Conservation (phyloP, 1,140 invertebrate genomes). For the Pachyrhynchus sulphureomaculatus region DNA sequence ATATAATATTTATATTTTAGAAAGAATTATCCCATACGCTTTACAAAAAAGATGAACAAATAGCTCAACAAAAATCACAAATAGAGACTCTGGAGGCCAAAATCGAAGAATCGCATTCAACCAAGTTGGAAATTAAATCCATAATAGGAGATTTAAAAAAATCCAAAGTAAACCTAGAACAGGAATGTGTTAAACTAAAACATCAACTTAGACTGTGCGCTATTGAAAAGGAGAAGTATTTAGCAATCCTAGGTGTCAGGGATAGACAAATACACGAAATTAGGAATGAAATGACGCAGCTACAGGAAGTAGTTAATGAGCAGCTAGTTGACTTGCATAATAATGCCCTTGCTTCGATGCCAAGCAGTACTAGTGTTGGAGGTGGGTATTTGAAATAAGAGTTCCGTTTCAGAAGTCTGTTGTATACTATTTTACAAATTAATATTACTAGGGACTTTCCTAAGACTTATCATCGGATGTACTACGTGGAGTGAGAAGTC, state of each 20-base stretch:
- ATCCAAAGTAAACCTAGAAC: conserved; percentile 35
- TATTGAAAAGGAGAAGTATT: conserved; percentile 47
- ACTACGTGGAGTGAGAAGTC: too few relatives aligned
- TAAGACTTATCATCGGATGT: too few relatives aligned
- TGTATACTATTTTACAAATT: too few relatives aligned
- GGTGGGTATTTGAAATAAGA: not conserved
- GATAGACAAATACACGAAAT: conserved; percentile 48
- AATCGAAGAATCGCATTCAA: not conserved
- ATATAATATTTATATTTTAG: not conserved
- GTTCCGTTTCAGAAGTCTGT: too few relatives aligned
- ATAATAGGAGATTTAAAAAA: conserved; percentile 39
- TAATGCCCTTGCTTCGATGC: conserved; percentile 18
- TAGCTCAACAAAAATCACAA: conserved; percentile 1
- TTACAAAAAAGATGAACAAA: conserved; percentile 36
- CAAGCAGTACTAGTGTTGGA: conserved; percentile 5
- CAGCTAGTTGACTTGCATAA: conserved; percentile 45
- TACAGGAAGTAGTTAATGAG: conserved; percentile 46
- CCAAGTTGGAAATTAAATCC: not conserved
- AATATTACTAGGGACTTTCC: too few relatives aligned
- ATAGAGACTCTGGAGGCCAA: conserved; percentile 5
- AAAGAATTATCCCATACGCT: conserved; percentile 6
- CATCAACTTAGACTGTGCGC: conserved; percentile 42
- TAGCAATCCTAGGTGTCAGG: conserved; percentile 42
- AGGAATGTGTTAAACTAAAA: conserved; percentile 37
- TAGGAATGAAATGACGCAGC: conserved; percentile 44